phyloP scores from a whole-genome alignment of 1,140 invertebrate species.

The Portunus trituberculatus region DNA sequence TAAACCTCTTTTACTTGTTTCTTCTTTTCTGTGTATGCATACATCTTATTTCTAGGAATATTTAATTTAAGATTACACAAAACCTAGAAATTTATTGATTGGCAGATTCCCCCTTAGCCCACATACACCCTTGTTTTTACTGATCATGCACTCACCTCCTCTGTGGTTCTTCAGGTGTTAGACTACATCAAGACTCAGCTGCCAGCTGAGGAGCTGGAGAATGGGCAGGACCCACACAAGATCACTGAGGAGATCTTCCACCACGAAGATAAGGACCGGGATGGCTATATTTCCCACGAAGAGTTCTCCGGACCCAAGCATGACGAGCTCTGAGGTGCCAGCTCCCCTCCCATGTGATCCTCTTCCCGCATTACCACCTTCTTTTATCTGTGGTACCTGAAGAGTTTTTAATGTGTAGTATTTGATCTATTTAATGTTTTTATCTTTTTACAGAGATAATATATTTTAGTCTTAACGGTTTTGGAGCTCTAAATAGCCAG shows the following conservation, averaged over 20 bases:
- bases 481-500: background rate
- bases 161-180: constrained; percentile 49
- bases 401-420: background rate
- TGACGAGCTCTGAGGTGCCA: constrained; percentile 91
- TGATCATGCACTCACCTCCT: background rate
- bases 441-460: background rate
- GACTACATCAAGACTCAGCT: constrained; percentile 62
- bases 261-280: constrained; percentile 97
- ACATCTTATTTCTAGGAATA: too few species aligned
- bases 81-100: too few species aligned
- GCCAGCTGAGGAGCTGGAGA: constrained; percentile 57
- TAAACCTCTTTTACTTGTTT: too few species aligned
- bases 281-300: constrained; percentile 96
- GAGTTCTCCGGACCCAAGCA: constrained; percentile 98
- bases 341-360: background rate
- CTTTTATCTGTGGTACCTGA: background rate
- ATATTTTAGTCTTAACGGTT: background rate
- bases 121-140: too few species aligned
- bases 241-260: constrained; percentile 98
- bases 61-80: too few species aligned
- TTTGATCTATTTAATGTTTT: background rate
- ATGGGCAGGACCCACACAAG: constrained; percentile 83
- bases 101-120: too few species aligned
- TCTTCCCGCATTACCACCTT: background rate
- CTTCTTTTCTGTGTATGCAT: too few species aligned